Percentiles rank a stretch among this genome's conserved stretches.
phyloP scores from a whole-genome alignment of 1,140 invertebrate genomes.

The Leptoteleia sp. region DNA sequence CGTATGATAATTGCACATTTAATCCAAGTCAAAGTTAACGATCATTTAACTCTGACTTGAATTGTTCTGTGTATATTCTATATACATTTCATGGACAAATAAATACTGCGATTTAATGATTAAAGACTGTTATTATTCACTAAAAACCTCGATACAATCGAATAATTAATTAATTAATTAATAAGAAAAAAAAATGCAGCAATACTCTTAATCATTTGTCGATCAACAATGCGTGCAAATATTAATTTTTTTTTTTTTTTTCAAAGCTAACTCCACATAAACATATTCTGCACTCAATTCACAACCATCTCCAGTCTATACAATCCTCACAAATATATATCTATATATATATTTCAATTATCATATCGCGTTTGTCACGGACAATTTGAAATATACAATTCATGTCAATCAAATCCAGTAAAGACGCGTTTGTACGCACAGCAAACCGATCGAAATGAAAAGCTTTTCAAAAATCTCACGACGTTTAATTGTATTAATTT shows the following conservation, averaged over 20 bases:
- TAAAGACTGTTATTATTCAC: too few species aligned
- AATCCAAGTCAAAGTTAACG: too few species aligned
- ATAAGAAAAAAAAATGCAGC: conserved; percentile 52
- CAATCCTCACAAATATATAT: conserved; percentile 58
- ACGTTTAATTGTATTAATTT: not conserved
- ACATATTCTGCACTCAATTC: conserved; percentile 63
- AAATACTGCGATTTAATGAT: too few species aligned
- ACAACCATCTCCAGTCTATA: conserved; percentile 67
- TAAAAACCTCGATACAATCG: conserved; percentile 44
- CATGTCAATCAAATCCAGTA: conserved; percentile 43
- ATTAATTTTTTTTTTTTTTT: too few species aligned
- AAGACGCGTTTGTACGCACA: conserved; percentile 10
- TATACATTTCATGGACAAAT: too few species aligned
- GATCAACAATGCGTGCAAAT: conserved; percentile 60
- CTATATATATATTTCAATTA: conserved; percentile 50
- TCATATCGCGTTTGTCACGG: conserved; percentile 31
- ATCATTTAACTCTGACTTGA: too few species aligned
- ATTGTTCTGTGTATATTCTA: too few species aligned
- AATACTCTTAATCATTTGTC: conserved; percentile 48
- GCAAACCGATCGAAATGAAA: conserved; percentile 15
- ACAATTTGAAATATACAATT: conserved; percentile 46
- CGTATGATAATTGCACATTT: too few species aligned
- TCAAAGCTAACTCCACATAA: conserved; percentile 60
- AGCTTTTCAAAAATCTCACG: conserved; percentile 10
- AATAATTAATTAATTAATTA: conserved; percentile 46